Percentiles rank a stretch among this genome's conserved stretches.
Conservation (phyloP, 2,888 invertebrate genomes). For the Polydesmus complanatus region DNA sequence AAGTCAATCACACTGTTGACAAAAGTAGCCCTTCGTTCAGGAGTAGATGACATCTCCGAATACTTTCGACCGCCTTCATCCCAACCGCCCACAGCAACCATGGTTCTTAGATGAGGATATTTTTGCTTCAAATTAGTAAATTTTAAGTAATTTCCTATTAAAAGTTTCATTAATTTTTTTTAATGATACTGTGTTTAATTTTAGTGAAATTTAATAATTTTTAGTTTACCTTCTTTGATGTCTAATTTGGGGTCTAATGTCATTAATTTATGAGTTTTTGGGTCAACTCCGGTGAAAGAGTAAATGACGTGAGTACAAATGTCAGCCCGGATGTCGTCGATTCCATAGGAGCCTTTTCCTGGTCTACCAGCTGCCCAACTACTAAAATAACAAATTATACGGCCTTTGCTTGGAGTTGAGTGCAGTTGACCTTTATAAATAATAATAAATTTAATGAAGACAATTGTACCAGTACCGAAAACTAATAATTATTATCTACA, state of each 20-base stretch:
- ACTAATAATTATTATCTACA: too few relatives aligned
- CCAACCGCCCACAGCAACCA: constrained; percentile 79
- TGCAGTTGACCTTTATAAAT: too few relatives aligned
- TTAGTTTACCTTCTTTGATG: constrained; percentile 15
- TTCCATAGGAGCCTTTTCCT: constrained; percentile 58
- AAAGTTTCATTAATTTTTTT: not conserved
- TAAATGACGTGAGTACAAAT: constrained; percentile 76
- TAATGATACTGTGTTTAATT: too few relatives aligned
- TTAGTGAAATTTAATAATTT: too few relatives aligned
- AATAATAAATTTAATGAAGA: too few relatives aligned
- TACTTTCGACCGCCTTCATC: constrained; percentile 79
- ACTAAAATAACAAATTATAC: constrained; percentile 46
- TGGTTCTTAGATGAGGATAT: constrained; percentile 57
- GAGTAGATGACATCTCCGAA: constrained; percentile 61
- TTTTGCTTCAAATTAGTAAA: constrained; percentile 57
- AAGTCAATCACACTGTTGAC: constrained; percentile 64
- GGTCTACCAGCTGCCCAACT: constrained; percentile 79
- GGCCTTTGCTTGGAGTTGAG: constrained; percentile 11
- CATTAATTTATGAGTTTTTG: constrained; percentile 7
- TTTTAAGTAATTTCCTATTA: constrained; percentile 52
- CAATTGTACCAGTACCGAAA: too few relatives aligned
- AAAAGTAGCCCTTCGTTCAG: constrained; percentile 52
- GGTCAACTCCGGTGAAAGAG: constrained; percentile 58
- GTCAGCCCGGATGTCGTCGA: constrained; percentile 67
- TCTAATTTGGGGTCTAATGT: constrained; percentile 16